Evolutionary conservation across 1,140 invertebrate genomes (phyloP), one percentile per base, ranked within the genome.

Genomic region (Drosophila nigrodunni): DNA sequence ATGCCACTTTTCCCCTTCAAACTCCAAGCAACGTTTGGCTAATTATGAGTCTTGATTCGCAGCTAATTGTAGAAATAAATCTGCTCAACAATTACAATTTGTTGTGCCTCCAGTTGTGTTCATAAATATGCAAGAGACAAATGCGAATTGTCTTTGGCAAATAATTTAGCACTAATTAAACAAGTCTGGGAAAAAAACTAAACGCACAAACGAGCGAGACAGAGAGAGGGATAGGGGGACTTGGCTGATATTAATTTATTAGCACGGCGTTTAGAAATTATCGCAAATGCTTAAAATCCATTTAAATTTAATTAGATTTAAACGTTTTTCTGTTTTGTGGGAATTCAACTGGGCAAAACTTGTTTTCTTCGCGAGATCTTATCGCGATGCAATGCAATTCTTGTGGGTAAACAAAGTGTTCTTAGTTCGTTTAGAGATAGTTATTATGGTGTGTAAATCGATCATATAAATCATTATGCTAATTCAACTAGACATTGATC

Each of bases 51-150:
- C 55, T 61, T 41, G 41, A 70, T 43, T 57, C 37, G 46, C 50
- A 50, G 73, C 78, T 87, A 82, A 86, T 86, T 87, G 82, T 68
- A 66, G 65, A 86, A 81, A 86, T 86, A 86, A 86, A 86, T 86
- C 78, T 80, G 75, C 62, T 78, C 43, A 86, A 73, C 68, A 88
- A 88, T 82, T 82, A 77, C 76, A 88, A 82, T 87, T 88, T 87
- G 82, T 77, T 75, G 73, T 55, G 47, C 21, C 30, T 34, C n/a
- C 7, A 55, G 34, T 13, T 21, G 35, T 11, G 52, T 13, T 57
- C 54, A 57, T 57, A 57, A 57, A 57, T 87, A 87, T 87, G 77
- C 82, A 87, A 50, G 41, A 66, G 68, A 52, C 65, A 82, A 54
- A 15, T 49, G 54, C 67, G 70, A 75, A 55, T 58, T 52, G 64